Evolutionary conservation across 2,888 invertebrate genomes (phyloP).

Genomic region (Parelbella ahira): DNA sequence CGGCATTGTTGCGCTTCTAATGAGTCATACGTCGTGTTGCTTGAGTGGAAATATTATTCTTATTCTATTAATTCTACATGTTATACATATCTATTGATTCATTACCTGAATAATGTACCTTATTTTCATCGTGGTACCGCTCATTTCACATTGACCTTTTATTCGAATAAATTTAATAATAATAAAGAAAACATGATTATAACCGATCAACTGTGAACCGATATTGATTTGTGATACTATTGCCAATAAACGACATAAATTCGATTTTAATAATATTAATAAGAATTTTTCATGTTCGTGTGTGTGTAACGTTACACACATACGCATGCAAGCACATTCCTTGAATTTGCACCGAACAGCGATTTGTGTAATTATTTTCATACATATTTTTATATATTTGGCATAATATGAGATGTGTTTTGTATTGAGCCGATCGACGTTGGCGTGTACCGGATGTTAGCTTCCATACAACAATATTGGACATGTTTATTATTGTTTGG

Average conservation of each 20-base stretch:
- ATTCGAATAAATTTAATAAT: no score
- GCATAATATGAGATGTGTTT: conserved; percentile 43
- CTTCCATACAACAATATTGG: conserved; percentile 62
- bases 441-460: conserved; percentile 41
- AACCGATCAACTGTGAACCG: conserved; percentile 26
- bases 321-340: conserved; percentile 62
- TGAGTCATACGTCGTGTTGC: conserved; percentile 52
- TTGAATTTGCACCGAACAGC: conserved; percentile 52
- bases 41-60: conserved; percentile 43
- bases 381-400: conserved; percentile 56
- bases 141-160: conserved; percentile 27
- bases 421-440: conserved; percentile 38
- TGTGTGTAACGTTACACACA: conserved; percentile 22
- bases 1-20: conserved; percentile 71
- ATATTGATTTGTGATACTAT: conserved; percentile 71
- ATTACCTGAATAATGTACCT: background rate
- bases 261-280: conserved; percentile 41
- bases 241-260: conserved; percentile 58
- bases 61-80: no score
- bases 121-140: conserved; percentile 11
- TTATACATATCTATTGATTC: conserved; percentile 37
- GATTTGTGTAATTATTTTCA: conserved; percentile 66
- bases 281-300: conserved; percentile 33
- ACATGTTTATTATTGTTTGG: conserved; percentile 45
- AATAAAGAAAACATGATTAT: no score